Base-by-base conservation (phyloP, 2,888 invertebrate species). In the Dryobota labecula region DNA sequence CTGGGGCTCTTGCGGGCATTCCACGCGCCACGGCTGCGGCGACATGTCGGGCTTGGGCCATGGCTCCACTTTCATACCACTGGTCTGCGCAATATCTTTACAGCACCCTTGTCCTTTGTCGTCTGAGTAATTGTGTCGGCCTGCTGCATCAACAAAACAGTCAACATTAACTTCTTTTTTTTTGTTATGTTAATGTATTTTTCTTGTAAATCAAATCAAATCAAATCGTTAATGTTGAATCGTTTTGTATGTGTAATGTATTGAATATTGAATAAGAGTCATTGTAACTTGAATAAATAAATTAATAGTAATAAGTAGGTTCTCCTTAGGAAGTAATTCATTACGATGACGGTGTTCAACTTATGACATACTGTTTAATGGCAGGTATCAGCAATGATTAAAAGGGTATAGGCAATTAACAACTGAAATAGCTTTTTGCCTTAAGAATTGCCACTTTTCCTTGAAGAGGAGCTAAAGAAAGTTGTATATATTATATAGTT, bases 41-140 rank as follows among this genome's bases (percentile, higher is more conserved):
- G 88, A 84, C 0, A 87, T 85, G 6, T 90, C 90, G 5, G 76
- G 6, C 74, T 92, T 93, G 0, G 95, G 94, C 95, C 95, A 95
- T 0, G 88, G 85, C 75, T 93, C 92, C 6, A 95, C 89, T 20
- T 78, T 85, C 76, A 88, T 92, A 20, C 92, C 94, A 27, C 90
- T 83, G 0, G 91, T 87, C 82, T 94, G 95, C 2, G 87, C 76
- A 8, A 89, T 27, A 0, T 93, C 91, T 70, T 92, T 91, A 78
- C 93, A 92, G 66, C 91, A 89, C 11, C 53, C 70, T 4, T 20
- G 6, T 9, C 83, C 88, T 64, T 91, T 92, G 60, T 90, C 89
- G 60, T 92, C 90, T 0, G 91, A 87, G 67, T 91, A 93, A 51
- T 77, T 84, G 9, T n/a, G 30, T n/a, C 82, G 78, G 43, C 85